Conservation (phyloP, 2,113 vertebrate species). For the Balaenoptera acutorostrata region DNA sequence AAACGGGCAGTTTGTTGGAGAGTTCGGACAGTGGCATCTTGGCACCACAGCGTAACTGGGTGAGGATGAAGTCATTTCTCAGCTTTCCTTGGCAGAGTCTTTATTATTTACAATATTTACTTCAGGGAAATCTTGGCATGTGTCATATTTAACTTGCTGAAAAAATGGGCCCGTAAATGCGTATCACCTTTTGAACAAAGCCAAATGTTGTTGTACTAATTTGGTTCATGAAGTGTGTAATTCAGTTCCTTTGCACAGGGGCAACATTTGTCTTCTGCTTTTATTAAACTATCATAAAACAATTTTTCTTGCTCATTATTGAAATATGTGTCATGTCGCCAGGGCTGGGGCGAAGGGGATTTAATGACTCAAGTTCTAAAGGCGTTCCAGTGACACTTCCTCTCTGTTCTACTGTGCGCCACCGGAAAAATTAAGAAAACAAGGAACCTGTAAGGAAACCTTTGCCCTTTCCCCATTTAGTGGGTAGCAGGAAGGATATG, state of each 20-base stretch:
- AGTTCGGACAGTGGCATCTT: slow-evolving; percentile 80
- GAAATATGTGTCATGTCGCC: slow-evolving; percentile 72
- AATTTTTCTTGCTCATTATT: slow-evolving; percentile 86
- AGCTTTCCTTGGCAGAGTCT: slow-evolving; percentile 87
- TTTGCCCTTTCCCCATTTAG: background rate
- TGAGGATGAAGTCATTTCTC: slow-evolving; percentile 91
- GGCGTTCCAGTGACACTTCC: background rate
- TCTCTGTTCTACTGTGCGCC: background rate
- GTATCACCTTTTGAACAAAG: slow-evolving; percentile 92
- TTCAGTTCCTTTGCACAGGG: slow-evolving; percentile 87
- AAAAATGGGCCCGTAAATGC: slow-evolving; percentile 86
- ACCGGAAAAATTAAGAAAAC: background rate
- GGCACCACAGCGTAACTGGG: slow-evolving; percentile 83
- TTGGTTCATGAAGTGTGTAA: slow-evolving; percentile 96
- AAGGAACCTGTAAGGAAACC: background rate
- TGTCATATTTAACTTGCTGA: slow-evolving; percentile 90
- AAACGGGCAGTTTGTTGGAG: slow-evolving; percentile 81
- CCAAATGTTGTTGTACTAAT: slow-evolving; percentile 90
- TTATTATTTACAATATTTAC: slow-evolving; percentile 93
- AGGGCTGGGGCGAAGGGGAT: background rate
- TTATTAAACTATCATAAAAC: slow-evolving; percentile 94
- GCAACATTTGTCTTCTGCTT: slow-evolving; percentile 90
- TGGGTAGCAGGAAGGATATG: background rate
- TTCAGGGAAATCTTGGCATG: slow-evolving; percentile 84
- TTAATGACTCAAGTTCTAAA: slow-evolving; percentile 27